Evolutionary conservation across 2,888 invertebrate species (phyloP), one percentile per base, ranked within the genome.

Genomic region (Clivina fossor): DNA sequence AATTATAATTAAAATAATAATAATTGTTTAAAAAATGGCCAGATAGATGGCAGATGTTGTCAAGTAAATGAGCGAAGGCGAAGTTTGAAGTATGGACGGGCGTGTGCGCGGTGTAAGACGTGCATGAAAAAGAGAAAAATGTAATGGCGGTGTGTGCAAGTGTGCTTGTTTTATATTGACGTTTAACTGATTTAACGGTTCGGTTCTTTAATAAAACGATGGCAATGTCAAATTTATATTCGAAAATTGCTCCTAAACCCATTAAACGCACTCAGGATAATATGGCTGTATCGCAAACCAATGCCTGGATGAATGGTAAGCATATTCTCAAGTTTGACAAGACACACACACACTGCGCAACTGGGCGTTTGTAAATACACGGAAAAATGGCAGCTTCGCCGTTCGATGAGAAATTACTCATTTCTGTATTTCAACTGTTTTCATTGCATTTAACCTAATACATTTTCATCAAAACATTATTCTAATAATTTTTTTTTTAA

Each of bases 261-360:
- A 78, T 82, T 59, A 89, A 88, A 77, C 83, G 88, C 67, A 82
- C 84, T 72, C 86, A 85, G 69, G 88, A 88, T 70, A 82, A 80
- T 69, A 84, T 90, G 79, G 81, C 86, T 61, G 86, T 89, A 65
- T 83, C 87, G 50, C 90, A 90, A 78, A 86, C 88, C 33, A 88
- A 86, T 74, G 83, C 88, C 68, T 91, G 90, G 90, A 87, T 89
- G 79, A 89, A 90, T 74, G 90, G 90, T 90, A 80, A 86, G 84
- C 44, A 51, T 56, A 58, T 46, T 56, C 33, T 44, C 5, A 4
- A 30, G 32, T 11, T 11, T 13, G 19, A 20, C 20, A 18, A 13
- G 8, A 40, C 20, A n/a, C n/a, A n/a, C n/a, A n/a, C n/a, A n/a
- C n/a, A n/a, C n/a, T n/a, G 11, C 26, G 33, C 33, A 19, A 26